Conservation (phyloP, 2,888 invertebrate species). For the Luffia ferchaultella region DNA sequence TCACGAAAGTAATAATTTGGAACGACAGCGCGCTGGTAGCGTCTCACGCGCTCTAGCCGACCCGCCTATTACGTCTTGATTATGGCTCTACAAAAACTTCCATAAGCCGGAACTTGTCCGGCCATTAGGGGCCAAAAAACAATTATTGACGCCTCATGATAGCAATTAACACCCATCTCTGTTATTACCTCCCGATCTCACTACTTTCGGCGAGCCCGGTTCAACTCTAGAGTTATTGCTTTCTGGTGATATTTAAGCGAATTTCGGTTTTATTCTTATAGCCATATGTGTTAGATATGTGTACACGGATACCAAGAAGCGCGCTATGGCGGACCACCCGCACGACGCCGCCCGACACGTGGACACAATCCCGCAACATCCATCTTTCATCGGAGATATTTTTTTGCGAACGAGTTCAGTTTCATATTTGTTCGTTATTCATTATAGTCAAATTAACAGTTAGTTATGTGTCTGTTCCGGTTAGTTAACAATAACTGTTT, state of each 20-base stretch:
- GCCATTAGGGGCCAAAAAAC: slow-evolving; percentile 55
- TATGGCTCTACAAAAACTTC: slow-evolving; percentile 58
- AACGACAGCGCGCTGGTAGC: slow-evolving; percentile 25
- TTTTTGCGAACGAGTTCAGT: background rate
- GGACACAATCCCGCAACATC: slow-evolving; percentile 16
- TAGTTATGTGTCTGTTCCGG: no score
- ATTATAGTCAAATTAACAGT: background rate
- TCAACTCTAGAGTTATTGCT: background rate
- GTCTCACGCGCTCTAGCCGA: slow-evolving; percentile 55
- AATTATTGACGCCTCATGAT: slow-evolving; percentile 60
- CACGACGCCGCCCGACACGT: slow-evolving; percentile 34
- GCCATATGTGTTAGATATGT: background rate
- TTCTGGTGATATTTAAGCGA: background rate
- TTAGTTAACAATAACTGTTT: no score
- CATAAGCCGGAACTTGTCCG: slow-evolving; percentile 58
- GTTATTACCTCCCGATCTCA: slow-evolving; percentile 50
- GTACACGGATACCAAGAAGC: no score
- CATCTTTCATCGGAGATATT: background rate
- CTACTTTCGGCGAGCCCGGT: slow-evolving; percentile 42
- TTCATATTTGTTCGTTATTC: background rate
- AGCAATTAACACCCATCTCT: slow-evolving; percentile 63
- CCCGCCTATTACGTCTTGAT: slow-evolving; percentile 58
- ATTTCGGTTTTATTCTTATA: background rate
- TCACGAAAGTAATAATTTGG: slow-evolving; percentile 47
- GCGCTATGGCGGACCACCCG: slow-evolving; percentile 51